Evolutionary conservation across 1,140 invertebrate species (phyloP).

Genomic region (Cyrtorhinus lividipennis): DNA sequence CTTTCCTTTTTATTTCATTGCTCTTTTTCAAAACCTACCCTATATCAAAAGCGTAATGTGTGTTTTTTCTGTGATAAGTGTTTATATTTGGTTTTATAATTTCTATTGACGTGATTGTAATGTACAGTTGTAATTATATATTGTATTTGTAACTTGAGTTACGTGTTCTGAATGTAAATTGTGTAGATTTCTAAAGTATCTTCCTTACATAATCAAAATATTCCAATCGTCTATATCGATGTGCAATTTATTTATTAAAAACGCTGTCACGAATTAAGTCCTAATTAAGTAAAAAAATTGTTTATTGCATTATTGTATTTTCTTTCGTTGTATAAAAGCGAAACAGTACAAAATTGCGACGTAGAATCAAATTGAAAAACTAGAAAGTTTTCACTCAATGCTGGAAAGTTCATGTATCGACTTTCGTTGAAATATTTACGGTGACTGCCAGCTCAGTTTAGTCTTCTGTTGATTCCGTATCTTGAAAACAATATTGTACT

Average conservation of each 20-base stretch:
- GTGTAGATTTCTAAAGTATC: slow-evolving; percentile 23
- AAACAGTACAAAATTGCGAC: background rate
- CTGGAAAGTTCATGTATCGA: no score
- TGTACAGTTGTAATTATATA: slow-evolving; percentile 22
- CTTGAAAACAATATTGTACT: no score
- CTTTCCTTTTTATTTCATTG: no score
- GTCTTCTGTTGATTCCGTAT: no score
- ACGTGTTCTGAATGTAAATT: slow-evolving; percentile 22
- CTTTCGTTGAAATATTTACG: no score
- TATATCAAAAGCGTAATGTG: slow-evolving; percentile 18
- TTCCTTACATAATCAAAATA: slow-evolving; percentile 24
- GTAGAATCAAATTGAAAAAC: background rate
- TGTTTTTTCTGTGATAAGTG: slow-evolving; percentile 25
- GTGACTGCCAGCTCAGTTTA: no score
- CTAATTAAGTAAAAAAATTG: background rate
- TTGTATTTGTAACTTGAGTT: slow-evolving; percentile 19
- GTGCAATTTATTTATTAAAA: background rate
- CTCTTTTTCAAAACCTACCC: slow-evolving; percentile 16
- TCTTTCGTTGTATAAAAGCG: background rate
- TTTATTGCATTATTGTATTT: background rate
- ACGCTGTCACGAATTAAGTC: background rate
- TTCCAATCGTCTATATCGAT: background rate
- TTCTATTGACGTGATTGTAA: slow-evolving; percentile 22
- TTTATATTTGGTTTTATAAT: slow-evolving; percentile 20
- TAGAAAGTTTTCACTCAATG: no score